phyloP scores from a whole-genome alignment of 1,140 invertebrate genomes.

The Palaemon carinicauda region DNA sequence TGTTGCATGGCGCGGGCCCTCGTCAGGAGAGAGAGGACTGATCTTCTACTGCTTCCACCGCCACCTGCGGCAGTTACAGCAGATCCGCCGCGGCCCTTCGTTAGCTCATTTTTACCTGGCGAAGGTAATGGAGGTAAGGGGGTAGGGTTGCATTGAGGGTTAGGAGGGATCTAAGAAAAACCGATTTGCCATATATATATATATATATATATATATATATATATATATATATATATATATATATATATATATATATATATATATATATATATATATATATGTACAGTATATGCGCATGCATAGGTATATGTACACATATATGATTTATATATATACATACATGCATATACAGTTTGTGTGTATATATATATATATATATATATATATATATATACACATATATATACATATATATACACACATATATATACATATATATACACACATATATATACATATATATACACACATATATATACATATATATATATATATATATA shows the following conservation, averaged over 20 bases:
- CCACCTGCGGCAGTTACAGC: background rate
- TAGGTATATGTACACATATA: background rate
- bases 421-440: too few species aligned
- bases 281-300: background rate
- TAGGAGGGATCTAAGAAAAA: background rate
- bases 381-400: background rate
- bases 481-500: too few species aligned
- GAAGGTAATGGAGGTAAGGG: background rate
- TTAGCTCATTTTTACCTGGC: slow-evolving; percentile 20
- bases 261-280: slow-evolving; percentile 20
- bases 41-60: slow-evolving; percentile 22
- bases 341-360: too few species aligned
- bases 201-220: slow-evolving; percentile 31
- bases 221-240: slow-evolving; percentile 35
- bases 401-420: background rate
- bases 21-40: slow-evolving; percentile 51
- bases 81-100: slow-evolving; percentile 6
- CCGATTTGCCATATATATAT: slow-evolving; percentile 12
- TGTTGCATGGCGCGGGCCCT: slow-evolving; percentile 55
- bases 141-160: background rate
- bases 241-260: slow-evolving; percentile 38
- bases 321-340: background rate
- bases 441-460: too few species aligned
- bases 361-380: background rate
- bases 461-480: too few species aligned